These are phyloP conservation scores for Agrotis exclamationis DNA, from an alignment of 2,888 invertebrate genomes.

Conservation along the genomic window DNA sequence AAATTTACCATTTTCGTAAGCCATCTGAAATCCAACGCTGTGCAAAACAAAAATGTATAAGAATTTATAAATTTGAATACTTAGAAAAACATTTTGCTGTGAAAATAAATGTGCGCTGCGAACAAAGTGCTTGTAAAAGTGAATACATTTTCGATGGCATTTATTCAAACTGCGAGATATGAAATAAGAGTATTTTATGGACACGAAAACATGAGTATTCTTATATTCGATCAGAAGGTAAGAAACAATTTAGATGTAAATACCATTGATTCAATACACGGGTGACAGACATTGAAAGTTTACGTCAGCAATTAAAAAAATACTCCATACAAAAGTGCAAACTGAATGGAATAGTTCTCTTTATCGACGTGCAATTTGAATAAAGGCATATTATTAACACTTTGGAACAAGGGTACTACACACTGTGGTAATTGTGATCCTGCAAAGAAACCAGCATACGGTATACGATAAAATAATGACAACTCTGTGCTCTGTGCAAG, in stretches of 20 bases:
- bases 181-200: conserved; percentile 20
- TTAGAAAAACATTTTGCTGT: conserved; percentile 54
- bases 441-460: conserved; percentile 61
- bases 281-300: neutral
- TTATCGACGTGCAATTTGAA: conserved; percentile 37
- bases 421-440: conserved; percentile 48
- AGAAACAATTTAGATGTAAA: neutral
- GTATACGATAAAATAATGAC: conserved; percentile 51
- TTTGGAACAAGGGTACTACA: conserved; percentile 40
- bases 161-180: conserved; percentile 54
- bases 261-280: neutral
- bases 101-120: conserved; percentile 67
- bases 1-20: conserved; percentile 85
- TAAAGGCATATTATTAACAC: conserved; percentile 26
- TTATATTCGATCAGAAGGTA: neutral
- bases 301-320: neutral
- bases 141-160: conserved; percentile 43
- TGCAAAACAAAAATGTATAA: conserved; percentile 84
- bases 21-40: conserved; percentile 89
- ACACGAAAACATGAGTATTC: conserved; percentile 4
- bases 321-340: neutral
- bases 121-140: conserved; percentile 55
- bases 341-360: neutral
- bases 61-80: conserved; percentile 62
- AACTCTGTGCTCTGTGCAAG: conserved; percentile 68